Percentiles rank a stretch among this genome's conserved stretches.
phyloP scores from a whole-genome alignment of 2,888 invertebrate genomes.

The Tethea ocularis region DNA sequence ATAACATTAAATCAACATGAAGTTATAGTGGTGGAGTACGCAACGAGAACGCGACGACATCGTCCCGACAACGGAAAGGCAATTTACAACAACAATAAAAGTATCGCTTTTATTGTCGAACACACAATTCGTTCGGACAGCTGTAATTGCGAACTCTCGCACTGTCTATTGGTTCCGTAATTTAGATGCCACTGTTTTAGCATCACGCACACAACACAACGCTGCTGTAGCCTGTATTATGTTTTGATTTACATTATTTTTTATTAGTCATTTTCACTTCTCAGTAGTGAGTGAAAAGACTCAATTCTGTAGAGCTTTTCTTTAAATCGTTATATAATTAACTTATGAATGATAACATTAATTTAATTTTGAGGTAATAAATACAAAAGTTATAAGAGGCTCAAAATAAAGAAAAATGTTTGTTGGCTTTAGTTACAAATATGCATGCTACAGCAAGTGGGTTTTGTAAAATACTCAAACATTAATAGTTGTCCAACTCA shows the following conservation, averaged over 20 bases:
- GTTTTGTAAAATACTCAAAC: too few species aligned
- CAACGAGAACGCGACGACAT: constrained; percentile 60
- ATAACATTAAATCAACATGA: constrained; percentile 69
- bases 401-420: too few species aligned
- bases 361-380: too few species aligned
- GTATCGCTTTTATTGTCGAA: constrained; percentile 79
- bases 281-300: too few species aligned
- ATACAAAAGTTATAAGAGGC: too few species aligned
- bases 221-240: constrained; percentile 31
- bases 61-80: constrained; percentile 59
- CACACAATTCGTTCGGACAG: constrained; percentile 79
- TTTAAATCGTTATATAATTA: too few species aligned
- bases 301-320: too few species aligned
- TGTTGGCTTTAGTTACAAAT: too few species aligned
- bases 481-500: too few species aligned
- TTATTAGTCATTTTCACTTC: constrained; percentile 6
- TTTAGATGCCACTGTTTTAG: constrained; percentile 72
- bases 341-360: too few species aligned
- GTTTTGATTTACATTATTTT: constrained; percentile 34
- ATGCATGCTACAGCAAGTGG: too few species aligned
- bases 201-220: constrained; percentile 53
- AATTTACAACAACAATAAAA: constrained; percentile 79
- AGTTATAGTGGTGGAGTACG: constrained; percentile 58
- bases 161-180: constrained; percentile 76
- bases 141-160: constrained; percentile 76